These are phyloP conservation scores for Colistium nudipinnis DNA, from an alignment of 2,113 vertebrate genomes.

Conservation along the genomic window DNA sequence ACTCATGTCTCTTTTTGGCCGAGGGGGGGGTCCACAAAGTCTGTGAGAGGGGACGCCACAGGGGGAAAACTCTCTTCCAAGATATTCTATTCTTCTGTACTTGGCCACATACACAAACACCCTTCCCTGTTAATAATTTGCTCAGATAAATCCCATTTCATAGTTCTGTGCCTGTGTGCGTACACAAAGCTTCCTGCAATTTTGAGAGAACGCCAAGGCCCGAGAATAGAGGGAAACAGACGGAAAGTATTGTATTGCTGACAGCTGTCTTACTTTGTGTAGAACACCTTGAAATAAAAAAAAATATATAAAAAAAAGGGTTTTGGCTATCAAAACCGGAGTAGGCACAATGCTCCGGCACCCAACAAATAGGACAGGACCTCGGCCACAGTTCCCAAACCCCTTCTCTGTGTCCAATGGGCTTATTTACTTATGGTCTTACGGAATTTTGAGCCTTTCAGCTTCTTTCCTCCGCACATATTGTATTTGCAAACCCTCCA, in stretches of 20 bases:
- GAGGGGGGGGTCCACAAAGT: constrained; percentile 80
- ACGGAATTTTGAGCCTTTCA: constrained; percentile 76
- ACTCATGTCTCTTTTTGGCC: constrained; percentile 60
- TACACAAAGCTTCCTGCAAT: constrained; percentile 23
- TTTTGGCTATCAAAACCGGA: constrained; percentile 34
- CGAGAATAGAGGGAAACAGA: constrained; percentile 28
- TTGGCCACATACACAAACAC: constrained; percentile 29
- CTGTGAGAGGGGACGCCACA: constrained; percentile 60
- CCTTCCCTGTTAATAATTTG: constrained; percentile 42
- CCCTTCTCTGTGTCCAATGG: constrained; percentile 75
- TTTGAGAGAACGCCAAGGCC: constrained; percentile 34
- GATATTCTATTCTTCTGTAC: constrained; percentile 24
- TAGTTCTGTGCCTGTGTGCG: constrained; percentile 33
- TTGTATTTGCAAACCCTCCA: constrained; percentile 77
- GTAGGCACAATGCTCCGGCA: constrained; percentile 52
- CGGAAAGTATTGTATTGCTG: constrained; percentile 25
- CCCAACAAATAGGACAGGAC: constrained; percentile 72
- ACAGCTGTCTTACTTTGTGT: constrained; percentile 52
- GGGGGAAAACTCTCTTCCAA: constrained; percentile 24
- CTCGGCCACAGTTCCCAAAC: constrained; percentile 64
- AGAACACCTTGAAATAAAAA: constrained; percentile 25
- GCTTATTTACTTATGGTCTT: constrained; percentile 79
- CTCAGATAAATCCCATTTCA: constrained; percentile 77
- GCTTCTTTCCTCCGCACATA: constrained; percentile 69
- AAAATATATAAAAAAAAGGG: constrained; percentile 13